Evolutionary conservation across 1,140 invertebrate species (phyloP).

Genomic region (Orius insidiosus): DNA sequence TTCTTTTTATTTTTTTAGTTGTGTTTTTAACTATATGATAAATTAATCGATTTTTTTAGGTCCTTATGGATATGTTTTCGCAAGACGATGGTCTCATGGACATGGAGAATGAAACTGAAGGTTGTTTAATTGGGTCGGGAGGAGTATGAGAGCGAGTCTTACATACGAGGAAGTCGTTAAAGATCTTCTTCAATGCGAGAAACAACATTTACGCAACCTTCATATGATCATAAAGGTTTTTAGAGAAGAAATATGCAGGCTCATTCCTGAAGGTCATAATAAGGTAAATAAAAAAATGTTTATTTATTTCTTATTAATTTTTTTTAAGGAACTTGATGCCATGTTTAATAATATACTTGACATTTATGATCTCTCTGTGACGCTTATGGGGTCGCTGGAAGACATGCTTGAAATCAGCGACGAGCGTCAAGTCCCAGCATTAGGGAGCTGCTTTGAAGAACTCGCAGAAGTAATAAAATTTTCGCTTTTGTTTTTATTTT

Average conservation of each 20-base stretch:
- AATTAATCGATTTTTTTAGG: slow-evolving; percentile 36
- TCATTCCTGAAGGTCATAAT: slow-evolving; percentile 32
- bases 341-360: slow-evolving; percentile 95
- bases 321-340: slow-evolving; percentile 51
- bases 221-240: slow-evolving; percentile 89
- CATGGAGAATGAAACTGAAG: slow-evolving; percentile 23
- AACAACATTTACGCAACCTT: slow-evolving; percentile 82
- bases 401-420: slow-evolving; percentile 95
- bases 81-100: slow-evolving; percentile 53
- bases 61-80: slow-evolving; percentile 91
- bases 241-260: slow-evolving; percentile 56
- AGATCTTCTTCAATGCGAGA: slow-evolving; percentile 86
- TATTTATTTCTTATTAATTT: too few species aligned
- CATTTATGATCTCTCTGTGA: slow-evolving; percentile 89
- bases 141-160: slow-evolving; percentile 38
- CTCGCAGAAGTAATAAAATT: slow-evolving; percentile 53
- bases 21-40: too few species aligned
- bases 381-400: slow-evolving; percentile 66
- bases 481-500: background rate
- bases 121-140: slow-evolving; percentile 21
- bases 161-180: slow-evolving; percentile 78
- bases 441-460: slow-evolving; percentile 93
- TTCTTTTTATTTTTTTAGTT: too few species aligned
- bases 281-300: slow-evolving; percentile 25
- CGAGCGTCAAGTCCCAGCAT: slow-evolving; percentile 71